Conservation (phyloP, 2,888 invertebrate species). For the Empis stercorea region DNA sequence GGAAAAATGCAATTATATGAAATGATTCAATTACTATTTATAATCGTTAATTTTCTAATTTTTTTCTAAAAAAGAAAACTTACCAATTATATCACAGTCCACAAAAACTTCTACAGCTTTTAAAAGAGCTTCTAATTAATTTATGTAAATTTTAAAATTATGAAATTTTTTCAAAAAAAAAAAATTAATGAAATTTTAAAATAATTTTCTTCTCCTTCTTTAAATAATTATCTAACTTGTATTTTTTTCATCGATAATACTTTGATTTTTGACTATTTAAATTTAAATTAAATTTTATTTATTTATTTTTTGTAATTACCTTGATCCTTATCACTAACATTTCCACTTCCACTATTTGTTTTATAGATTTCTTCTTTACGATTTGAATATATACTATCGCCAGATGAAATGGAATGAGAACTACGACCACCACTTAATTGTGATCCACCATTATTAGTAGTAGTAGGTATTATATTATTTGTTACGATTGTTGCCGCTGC, state of each 20-base stretch:
- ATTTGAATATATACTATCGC: constrained; percentile 14
- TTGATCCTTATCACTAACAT: constrained; percentile 17
- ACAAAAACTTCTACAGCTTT: neutral
- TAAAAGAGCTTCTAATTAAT: neutral
- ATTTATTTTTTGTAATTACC: constrained; percentile 13
- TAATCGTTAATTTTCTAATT: too few species aligned
- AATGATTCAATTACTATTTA: too few species aligned
- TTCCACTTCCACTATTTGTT: constrained; percentile 9
- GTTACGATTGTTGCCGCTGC: constrained; percentile 24
- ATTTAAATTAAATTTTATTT: too few species aligned
- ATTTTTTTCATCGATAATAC: too few species aligned
- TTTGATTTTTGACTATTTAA: too few species aligned
- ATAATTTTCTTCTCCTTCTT: too few species aligned
- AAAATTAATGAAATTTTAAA: too few species aligned
- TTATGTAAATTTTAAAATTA: too few species aligned
- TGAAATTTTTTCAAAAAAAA: too few species aligned
- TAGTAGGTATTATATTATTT: constrained; percentile 4
- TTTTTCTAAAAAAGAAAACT: neutral
- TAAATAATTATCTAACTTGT: too few species aligned
- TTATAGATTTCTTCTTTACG: constrained; percentile 19
- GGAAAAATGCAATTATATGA: too few species aligned
- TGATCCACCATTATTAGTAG: constrained; percentile 13
- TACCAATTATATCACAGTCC: neutral
- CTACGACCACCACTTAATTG: constrained; percentile 13
- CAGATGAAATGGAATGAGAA: constrained; percentile 14